These are phyloP conservation scores for Acromyrmex charruanus DNA, from an alignment of 1,140 invertebrate genomes.

Conservation along the genomic window DNA sequence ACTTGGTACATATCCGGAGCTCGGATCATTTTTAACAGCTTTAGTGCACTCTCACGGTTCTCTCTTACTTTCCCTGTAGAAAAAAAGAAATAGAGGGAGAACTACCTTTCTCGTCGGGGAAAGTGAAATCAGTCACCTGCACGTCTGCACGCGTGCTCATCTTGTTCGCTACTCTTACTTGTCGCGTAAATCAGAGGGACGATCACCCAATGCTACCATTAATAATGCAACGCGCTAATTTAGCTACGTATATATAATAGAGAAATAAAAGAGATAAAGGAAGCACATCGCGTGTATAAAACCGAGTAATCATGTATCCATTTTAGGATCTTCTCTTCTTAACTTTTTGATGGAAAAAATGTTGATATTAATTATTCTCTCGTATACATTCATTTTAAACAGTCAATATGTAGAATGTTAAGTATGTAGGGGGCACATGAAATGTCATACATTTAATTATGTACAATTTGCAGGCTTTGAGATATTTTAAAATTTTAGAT, in stretches of 20 bases:
- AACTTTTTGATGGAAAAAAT: neutral
- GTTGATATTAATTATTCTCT: neutral
- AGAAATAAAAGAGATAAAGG: neutral
- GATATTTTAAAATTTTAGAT: neutral
- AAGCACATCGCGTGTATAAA: conserved; percentile 23
- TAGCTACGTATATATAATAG: neutral
- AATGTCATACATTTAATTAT: no score
- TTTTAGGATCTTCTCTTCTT: neutral
- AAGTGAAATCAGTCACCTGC: conserved; percentile 77
- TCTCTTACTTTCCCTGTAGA: conserved; percentile 73
- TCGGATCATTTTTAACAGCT: conserved; percentile 65
- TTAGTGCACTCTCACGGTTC: conserved; percentile 59
- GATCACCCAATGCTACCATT: conserved; percentile 56
- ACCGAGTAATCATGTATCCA: neutral
- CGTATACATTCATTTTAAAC: neutral
- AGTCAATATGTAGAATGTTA: neutral
- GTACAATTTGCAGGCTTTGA: neutral
- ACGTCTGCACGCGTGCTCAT: conserved; percentile 71
- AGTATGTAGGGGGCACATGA: no score
- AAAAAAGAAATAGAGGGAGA: conserved; percentile 66
- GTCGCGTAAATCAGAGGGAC: conserved; percentile 69
- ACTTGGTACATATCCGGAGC: conserved; percentile 51
- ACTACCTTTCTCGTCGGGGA: conserved; percentile 68
- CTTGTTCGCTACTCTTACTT: conserved; percentile 64
- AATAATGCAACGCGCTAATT: conserved; percentile 68